Evolutionary conservation across 2,888 invertebrate genomes (phyloP), one percentile per base, ranked within the genome.

Genomic region (Tipula vernalis): DNA sequence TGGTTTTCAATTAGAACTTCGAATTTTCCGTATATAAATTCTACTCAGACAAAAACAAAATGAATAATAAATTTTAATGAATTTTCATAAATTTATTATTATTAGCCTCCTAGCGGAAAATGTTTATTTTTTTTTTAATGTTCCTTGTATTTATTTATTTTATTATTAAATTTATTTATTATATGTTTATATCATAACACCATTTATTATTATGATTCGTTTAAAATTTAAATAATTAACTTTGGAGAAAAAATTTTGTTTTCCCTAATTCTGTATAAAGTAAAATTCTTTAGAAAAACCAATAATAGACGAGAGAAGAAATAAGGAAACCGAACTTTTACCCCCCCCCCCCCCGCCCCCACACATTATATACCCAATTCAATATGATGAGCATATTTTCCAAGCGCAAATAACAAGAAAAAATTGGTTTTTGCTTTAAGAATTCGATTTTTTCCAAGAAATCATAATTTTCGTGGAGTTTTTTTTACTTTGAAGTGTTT

Each of bases 1-100:
- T 28, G 71, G 71, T 71, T 71, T 71, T 71, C 71, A 71, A 71
- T 71, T 71, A 71, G 71, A 71, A 28, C 28, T 71, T 28, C 10
- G 71, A 18, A 71, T 71, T 71, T 71, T 51, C 51, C 15, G 44
- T 44, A 44, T 39, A 44, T 51, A 51, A 10, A 12, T 10, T 12
- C 3, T 71, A 71, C 28, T 71, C 28, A 71, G 71, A 71, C 71
- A 28, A 10, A 57, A 57, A 28, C 71, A 71, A 71, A 57, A 28
- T 71, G 71, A 71, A 71, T 71, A 71, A 71, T 71, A 71, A 71
- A 71, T 71, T 71, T 71, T 71, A 71, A 71, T 71, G 71, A 71
- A 71, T 71, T 71, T 71, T 28, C 28, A 71, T 71, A 71, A 71
- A 71, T 71, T 71, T 71, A 71, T 71, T 71, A 71, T 28, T 28